Percentiles rank a stretch among this genome's conserved stretches.
phyloP scores from a whole-genome alignment of 1,140 invertebrate species.

The Neodiprion virginianus region DNA sequence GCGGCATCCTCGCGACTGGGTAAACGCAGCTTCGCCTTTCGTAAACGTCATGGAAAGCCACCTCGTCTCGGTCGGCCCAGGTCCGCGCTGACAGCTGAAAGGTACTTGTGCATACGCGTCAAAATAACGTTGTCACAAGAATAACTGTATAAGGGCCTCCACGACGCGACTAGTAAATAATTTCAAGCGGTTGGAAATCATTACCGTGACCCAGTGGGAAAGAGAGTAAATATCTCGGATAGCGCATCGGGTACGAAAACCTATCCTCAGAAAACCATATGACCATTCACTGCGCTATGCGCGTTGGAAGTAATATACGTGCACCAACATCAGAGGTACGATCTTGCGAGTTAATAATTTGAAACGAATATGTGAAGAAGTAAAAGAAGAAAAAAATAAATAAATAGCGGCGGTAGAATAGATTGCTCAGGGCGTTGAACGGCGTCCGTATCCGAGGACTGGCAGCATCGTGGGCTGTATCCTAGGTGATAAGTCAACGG shows the following conservation, averaged over 20 bases:
- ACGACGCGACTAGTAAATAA: neutral
- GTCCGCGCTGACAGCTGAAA: neutral
- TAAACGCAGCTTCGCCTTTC: neutral
- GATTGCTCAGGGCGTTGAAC: too few relatives aligned
- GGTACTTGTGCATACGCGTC: neutral
- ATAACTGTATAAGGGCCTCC: too few relatives aligned
- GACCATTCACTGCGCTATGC: too few relatives aligned
- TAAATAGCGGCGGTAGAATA: neutral
- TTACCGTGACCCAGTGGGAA: neutral
- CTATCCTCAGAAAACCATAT: too few relatives aligned
- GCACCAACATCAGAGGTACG: neutral
- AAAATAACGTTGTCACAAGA: neutral
- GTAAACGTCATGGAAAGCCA: neutral
- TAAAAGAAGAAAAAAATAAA: neutral
- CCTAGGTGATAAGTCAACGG: slow-evolving; percentile 5
- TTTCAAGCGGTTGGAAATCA: neutral
- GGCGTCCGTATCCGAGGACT: neutral
- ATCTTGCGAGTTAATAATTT: neutral
- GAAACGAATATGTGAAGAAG: neutral
- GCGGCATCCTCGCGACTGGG: slow-evolving; percentile 20
- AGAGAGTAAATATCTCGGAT: too few relatives aligned
- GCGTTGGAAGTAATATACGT: neutral
- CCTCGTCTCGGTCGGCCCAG: neutral
- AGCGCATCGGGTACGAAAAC: too few relatives aligned
- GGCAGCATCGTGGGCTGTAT: neutral